Base-by-base conservation (phyloP, 2,797 vertebrate genomes). In the Chiropotes sagulatus region DNA sequence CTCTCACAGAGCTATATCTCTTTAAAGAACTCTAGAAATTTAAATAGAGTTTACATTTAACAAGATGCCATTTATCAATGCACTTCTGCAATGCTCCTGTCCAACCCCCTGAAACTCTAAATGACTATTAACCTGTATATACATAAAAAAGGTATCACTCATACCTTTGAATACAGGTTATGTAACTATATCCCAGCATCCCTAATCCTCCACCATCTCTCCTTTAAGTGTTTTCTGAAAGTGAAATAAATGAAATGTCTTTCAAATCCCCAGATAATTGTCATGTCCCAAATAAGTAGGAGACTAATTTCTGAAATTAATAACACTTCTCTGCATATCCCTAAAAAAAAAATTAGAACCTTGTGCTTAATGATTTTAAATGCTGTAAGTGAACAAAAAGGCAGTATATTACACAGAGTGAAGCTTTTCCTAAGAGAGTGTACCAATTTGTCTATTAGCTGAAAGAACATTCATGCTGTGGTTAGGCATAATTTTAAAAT, bases 141-240 rank as follows among this genome's bases (percentile, higher is more conserved):
- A 39, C 36, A 39, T 39, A 39, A 39, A 39, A 39, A 39, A 39
- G 22, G 15, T 57, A 22, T 30, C 41, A 28, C 26, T 89, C 41
- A 61, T 73, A 3, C 33, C 78, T 50, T 1, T 78, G 54, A 46
- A 9, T 79, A 19, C 15, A 85, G 72, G 0, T 1, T 67, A 12
- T 13, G 75, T 6, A 57, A 79, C 2, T 93, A 72, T 85, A 95
- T 26, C 14, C 79, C 26, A 92, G 46, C 39, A 52, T 24, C 20
- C 48, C 80, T 86, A 50, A n/a, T 44, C 54, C 88, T 93, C 48
- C 80, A 5, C 2, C n/a, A 78, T 13, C 33, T 50, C 91, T 95
- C 58, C 67, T 97, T 84, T 91, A 88, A 58, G 48, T 64, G 22
- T 33, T 83, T 84, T 4, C 33, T 96, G 20, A 97, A 88, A 94